phyloP scores from a whole-genome alignment of 2,113 vertebrate species.

The Excalfactoria chinensis region DNA sequence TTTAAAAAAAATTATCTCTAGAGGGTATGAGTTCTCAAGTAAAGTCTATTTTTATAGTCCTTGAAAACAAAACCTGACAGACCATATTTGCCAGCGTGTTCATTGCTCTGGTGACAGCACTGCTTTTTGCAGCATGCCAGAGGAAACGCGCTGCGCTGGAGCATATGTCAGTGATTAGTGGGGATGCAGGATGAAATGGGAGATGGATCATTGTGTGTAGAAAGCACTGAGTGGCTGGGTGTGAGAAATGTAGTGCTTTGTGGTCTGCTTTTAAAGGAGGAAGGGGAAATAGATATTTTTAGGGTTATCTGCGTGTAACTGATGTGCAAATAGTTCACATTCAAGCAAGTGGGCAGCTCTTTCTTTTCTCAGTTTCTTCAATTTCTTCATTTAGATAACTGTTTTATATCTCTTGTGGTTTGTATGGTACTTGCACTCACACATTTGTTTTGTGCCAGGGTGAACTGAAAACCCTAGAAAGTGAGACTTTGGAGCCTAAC shows the following conservation, averaged over 20 bases:
- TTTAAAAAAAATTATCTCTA: slow-evolving; percentile 36
- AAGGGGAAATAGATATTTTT: slow-evolving; percentile 22
- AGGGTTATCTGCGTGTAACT: neutral
- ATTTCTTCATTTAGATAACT: neutral
- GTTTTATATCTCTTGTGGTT: neutral
- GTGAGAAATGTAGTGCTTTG: neutral
- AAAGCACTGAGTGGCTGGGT: slow-evolving; percentile 49
- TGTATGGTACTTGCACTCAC: neutral
- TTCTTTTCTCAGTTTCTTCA: neutral
- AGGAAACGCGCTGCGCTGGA: slow-evolving; percentile 39
- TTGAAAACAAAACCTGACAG: slow-evolving; percentile 66
- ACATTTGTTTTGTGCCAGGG: neutral
- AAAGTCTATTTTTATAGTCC: slow-evolving; percentile 68
- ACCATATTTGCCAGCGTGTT: slow-evolving; percentile 57
- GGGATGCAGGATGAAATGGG: slow-evolving; percentile 1
- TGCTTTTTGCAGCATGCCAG: slow-evolving; percentile 42
- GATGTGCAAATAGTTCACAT: neutral
- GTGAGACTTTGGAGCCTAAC: neutral
- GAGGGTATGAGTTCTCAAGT: slow-evolving; percentile 43
- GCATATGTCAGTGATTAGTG: slow-evolving; percentile 53
- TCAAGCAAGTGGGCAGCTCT: neutral
- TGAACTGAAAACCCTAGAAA: neutral
- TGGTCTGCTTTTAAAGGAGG: neutral
- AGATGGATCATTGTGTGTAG: neutral
- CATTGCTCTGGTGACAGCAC: slow-evolving; percentile 27